These are phyloP conservation scores for Pluvianellus socialis DNA, from an alignment of 2,113 vertebrate genomes.

Conservation along the genomic window DNA sequence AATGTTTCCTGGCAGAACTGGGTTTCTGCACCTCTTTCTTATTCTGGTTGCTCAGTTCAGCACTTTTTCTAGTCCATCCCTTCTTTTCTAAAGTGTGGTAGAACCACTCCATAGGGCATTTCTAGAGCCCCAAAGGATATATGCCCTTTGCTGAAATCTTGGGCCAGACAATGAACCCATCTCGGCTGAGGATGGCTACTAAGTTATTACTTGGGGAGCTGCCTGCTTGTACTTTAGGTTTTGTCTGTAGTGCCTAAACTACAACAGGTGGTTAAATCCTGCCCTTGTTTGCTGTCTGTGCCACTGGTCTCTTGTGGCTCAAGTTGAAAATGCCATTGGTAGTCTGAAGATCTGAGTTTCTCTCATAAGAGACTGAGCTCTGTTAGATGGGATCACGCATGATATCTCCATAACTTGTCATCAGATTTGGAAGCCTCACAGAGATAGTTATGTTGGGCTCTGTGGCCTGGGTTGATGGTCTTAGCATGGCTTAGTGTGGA, in stretches of 20 bases:
- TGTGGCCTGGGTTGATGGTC: background rate
- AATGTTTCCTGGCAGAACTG: constrained; percentile 30
- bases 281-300: background rate
- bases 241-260: background rate
- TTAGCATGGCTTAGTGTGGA: background rate
- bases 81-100: background rate
- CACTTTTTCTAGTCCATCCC: background rate
- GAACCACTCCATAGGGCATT: background rate
- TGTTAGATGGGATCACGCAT: background rate
- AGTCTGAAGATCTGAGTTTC: background rate
- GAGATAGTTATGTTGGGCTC: background rate
- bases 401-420: background rate
- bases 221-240: background rate
- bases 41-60: background rate
- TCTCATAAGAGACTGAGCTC: background rate
- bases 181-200: background rate
- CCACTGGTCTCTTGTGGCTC: background rate
- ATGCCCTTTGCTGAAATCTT: background rate
- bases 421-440: background rate
- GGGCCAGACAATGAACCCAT: background rate
- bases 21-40: constrained; percentile 2
- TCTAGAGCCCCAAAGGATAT: background rate
- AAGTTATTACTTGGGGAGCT: background rate
- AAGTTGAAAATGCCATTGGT: background rate
- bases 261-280: background rate